These are phyloP conservation scores for Polydrusus tereticollis DNA, from an alignment of 2,888 invertebrate species.

Conservation along the genomic window DNA sequence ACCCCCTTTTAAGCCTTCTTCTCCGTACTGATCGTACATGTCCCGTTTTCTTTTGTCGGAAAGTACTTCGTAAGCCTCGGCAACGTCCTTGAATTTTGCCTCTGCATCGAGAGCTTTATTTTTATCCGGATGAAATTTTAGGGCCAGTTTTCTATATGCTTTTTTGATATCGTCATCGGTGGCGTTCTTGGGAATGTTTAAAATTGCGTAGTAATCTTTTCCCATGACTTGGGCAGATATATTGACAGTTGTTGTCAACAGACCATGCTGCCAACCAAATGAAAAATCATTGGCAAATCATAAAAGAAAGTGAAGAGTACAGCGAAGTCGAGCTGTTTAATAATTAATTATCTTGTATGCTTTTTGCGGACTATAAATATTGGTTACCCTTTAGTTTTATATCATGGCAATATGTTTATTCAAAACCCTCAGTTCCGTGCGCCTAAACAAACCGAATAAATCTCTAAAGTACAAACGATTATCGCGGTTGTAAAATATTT, in stretches of 20 bases:
- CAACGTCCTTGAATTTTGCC: conserved; percentile 94
- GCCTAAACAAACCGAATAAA: background rate
- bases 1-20: conserved; percentile 89
- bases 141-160: conserved; percentile 92
- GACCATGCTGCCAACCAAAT: background rate
- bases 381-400: no score
- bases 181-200: conserved; percentile 87
- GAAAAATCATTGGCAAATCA: no score
- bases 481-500: conserved; percentile 10
- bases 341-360: no score
- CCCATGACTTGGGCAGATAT: conserved; percentile 75
- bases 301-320: no score
- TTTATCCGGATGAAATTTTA: conserved; percentile 98
- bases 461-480: background rate
- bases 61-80: conserved; percentile 93
- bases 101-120: conserved; percentile 94
- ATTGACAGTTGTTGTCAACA: background rate
- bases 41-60: conserved; percentile 96
- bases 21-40: conserved; percentile 91
- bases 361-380: no score
- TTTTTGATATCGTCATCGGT: conserved; percentile 96
- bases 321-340: no score
- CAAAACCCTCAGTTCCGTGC: background rate
- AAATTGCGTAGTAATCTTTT: conserved; percentile 95
- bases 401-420: no score